These are phyloP conservation scores for Dromococcyx pavoninus DNA, from an alignment of 2,797 vertebrate genomes.

Conservation along the genomic window DNA sequence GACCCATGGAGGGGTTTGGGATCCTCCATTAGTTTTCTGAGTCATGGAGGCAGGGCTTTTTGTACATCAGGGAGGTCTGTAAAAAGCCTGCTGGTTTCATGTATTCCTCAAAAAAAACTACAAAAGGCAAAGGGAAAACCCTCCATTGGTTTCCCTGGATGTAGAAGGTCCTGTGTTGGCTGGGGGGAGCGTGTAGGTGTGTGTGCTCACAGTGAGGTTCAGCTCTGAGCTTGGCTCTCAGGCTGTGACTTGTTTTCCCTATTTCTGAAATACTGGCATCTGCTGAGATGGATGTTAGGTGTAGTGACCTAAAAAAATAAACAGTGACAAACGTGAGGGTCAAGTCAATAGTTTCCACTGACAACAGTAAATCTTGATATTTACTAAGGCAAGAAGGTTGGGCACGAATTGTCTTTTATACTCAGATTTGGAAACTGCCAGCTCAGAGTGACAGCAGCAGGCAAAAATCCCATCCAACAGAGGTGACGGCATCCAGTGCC, in stretches of 20 bases:
- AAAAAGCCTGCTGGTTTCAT: background rate
- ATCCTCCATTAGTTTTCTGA: background rate
- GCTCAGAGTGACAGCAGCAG: background rate
- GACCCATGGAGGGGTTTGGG: background rate
- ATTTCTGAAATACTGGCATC: background rate
- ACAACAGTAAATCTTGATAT: background rate
- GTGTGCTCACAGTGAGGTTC: background rate
- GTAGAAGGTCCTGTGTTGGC: fast-evolving
- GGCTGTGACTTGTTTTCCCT: background rate
- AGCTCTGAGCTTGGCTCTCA: fast-evolving
- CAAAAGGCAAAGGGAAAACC: background rate
- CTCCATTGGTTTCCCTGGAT: fast-evolving
- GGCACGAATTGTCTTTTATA: background rate
- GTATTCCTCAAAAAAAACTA: background rate
- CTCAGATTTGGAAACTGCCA: background rate
- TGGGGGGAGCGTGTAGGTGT: fast-evolving
- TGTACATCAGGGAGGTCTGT: background rate
- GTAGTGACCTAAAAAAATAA: background rate
- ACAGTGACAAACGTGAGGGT: background rate
- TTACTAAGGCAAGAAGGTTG: background rate
- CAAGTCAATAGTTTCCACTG: background rate
- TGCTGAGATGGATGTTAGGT: background rate
- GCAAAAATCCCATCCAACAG: background rate
- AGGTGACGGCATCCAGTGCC: background rate
- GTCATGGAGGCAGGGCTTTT: background rate